These are phyloP conservation scores for Oostethus manadensis DNA, from an alignment of 2,113 vertebrate genomes.

Conservation along the genomic window DNA sequence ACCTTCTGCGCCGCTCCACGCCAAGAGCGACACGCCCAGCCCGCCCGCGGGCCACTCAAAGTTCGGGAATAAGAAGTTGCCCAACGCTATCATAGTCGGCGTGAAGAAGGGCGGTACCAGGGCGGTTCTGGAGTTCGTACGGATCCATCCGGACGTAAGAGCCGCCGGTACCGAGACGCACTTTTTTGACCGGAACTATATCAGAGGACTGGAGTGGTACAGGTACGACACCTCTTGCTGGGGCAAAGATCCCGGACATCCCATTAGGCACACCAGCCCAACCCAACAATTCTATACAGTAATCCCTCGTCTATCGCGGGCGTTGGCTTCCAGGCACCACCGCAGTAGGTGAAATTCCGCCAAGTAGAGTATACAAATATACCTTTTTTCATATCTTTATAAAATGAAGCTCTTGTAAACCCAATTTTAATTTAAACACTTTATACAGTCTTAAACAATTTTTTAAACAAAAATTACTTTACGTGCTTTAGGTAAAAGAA, in stretches of 20 bases:
- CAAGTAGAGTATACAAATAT: no score
- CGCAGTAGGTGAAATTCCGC: no score
- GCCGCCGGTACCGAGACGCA: constrained; percentile 89
- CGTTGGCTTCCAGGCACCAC: no score
- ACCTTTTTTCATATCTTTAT: no score
- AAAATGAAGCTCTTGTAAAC: no score
- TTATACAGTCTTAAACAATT: no score
- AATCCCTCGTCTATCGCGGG: no score
- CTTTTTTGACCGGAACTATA: constrained; percentile 92
- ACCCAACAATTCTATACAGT: no score
- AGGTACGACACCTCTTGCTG: constrained; percentile 69
- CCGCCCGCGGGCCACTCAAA: constrained; percentile 45
- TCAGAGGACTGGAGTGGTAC: constrained; percentile 90
- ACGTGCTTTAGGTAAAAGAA: no score
- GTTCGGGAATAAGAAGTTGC: constrained; percentile 81
- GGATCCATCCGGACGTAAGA: constrained; percentile 87
- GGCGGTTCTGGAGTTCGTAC: constrained; percentile 89
- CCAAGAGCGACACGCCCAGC: constrained; percentile 46
- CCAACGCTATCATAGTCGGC: constrained; percentile 88
- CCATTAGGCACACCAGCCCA: not conserved
- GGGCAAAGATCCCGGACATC: not conserved
- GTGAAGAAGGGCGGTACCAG: constrained; percentile 92
- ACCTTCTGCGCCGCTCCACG: constrained; percentile 2
- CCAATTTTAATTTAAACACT: no score
- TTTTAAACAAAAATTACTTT: no score